Evolutionary conservation across 2,113 vertebrate genomes (phyloP).

Genomic region (Recurvirostra avosetta): DNA sequence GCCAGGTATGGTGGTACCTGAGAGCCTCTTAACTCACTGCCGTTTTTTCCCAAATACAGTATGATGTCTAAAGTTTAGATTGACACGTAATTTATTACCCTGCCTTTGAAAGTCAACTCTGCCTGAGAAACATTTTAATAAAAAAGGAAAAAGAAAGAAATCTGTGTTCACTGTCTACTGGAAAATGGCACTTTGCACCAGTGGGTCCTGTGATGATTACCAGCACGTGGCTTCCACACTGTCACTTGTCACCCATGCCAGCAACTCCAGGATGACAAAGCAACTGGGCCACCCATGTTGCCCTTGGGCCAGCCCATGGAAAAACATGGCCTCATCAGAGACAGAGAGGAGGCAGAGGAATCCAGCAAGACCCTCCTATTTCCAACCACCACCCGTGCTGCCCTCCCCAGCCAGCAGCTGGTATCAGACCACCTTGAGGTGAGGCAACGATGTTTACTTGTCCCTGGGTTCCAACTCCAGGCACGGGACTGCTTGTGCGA

Average conservation of each 20-base stretch:
- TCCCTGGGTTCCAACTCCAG: not conserved
- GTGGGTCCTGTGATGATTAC: not conserved
- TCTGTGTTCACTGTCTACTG: not conserved
- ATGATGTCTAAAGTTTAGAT: not conserved
- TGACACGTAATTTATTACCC: not conserved
- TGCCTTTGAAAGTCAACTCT: not conserved
- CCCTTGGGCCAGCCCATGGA: not conserved
- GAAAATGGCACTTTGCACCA: not conserved
- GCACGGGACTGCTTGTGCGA: accelerated
- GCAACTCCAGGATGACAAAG: not conserved
- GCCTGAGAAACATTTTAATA: not conserved
- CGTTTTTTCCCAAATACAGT: not conserved
- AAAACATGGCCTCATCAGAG: not conserved
- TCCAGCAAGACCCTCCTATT: accelerated
- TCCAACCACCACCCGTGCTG: not conserved
- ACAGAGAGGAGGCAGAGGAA: not conserved
- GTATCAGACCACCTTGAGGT: accelerated
- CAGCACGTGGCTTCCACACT: not conserved
- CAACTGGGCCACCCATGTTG: accelerated
- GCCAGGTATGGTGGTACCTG: not conserved
- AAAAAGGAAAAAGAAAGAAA: not conserved
- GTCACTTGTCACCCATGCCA: not conserved
- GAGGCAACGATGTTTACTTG: not conserved
- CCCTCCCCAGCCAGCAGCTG: not conserved
- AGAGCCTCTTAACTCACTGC: not conserved